Evolutionary conservation across 1,140 invertebrate genomes (phyloP).

Genomic region (Palaemon carinicauda): DNA sequence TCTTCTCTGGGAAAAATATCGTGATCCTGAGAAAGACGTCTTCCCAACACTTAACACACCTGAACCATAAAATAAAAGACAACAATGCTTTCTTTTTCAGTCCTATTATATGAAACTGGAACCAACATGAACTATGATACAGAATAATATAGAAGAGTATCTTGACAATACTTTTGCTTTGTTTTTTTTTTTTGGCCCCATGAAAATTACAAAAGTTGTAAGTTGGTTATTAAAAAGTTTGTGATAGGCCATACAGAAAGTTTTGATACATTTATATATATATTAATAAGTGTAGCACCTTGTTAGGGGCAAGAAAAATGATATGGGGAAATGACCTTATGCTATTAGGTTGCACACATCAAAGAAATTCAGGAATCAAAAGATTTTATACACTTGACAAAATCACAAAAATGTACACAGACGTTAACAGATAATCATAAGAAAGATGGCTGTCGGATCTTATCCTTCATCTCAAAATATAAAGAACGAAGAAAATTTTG

Average conservation of each 20-base stretch:
- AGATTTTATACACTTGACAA: constrained; percentile 36
- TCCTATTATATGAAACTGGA: background rate
- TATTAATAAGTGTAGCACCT: constrained; percentile 38
- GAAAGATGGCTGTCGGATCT: background rate
- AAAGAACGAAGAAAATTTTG: background rate
- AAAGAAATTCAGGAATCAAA: constrained; percentile 15
- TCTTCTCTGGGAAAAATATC: background rate
- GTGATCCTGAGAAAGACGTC: constrained; percentile 21
- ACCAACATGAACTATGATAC: background rate
- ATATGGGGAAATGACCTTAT: constrained; percentile 7
- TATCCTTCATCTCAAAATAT: background rate
- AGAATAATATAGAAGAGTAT: constrained; percentile 11
- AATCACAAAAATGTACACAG: constrained; percentile 25
- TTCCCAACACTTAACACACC: constrained; percentile 5
- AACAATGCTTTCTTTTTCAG: background rate
- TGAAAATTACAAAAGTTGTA: constrained; percentile 14
- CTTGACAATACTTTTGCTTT: constrained; percentile 22
- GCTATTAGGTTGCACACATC: constrained; percentile 9
- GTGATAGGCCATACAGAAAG: constrained; percentile 18
- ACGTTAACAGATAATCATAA: background rate
- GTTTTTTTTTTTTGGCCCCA: constrained; percentile 34
- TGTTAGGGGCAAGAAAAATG: constrained; percentile 20
- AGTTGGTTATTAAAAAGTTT: constrained; percentile 21
- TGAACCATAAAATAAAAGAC: constrained; percentile 14
- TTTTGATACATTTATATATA: constrained; percentile 25